Base-by-base conservation (phyloP, 1,140 invertebrate species). In the Drosophila takahashii region DNA sequence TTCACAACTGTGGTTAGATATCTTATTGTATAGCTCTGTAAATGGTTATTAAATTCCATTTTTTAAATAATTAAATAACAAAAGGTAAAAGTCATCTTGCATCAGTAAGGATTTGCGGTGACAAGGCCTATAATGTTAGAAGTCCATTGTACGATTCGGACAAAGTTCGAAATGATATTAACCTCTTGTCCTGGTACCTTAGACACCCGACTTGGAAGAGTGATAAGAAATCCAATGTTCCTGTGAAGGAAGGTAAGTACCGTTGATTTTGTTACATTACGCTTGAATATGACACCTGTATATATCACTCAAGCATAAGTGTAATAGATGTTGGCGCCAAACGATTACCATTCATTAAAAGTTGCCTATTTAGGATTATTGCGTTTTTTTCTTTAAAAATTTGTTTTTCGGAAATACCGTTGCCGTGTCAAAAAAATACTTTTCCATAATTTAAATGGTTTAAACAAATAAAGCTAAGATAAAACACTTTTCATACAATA, bases 21-120 rank as follows among this genome's bases (percentile, higher is more conserved):
- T 52, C n/a, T 58, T 39, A 41, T 62, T 78, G 77, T 64, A 52
- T 58, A 79, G 50, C n/a, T n/a, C n/a, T n/a, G n/a, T 70, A 67
- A 85, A 74, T 83, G 65, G 72, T 56, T 91, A 84, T 75, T 90
- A 83, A 81, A 93, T 60, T 92, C 93, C 67, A 92, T 94, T 73
- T 79, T 54, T 89, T 93, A 80, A 89, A 90, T 73, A 84, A 70
- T 71, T 41, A 48, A 71, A 84, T 64, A 86, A 90, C 73, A 72
- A 71, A 90, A 95, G 94, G 94, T 92, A 93, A 93, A 89, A 96
- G 96, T 64, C 95, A 95, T 93, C 93, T 97, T 89, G 94, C 96
- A 39, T 96, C 95, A 92, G 94, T 97, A 78, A 95, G 95, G 81
- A 96, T 96, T 92, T 95, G 95, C 89, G 96, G 95, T 76, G 95